Evolutionary conservation across 2,888 invertebrate species (phyloP), one percentile per base, ranked within the genome.

Genomic region (Microplitis manilae): DNA sequence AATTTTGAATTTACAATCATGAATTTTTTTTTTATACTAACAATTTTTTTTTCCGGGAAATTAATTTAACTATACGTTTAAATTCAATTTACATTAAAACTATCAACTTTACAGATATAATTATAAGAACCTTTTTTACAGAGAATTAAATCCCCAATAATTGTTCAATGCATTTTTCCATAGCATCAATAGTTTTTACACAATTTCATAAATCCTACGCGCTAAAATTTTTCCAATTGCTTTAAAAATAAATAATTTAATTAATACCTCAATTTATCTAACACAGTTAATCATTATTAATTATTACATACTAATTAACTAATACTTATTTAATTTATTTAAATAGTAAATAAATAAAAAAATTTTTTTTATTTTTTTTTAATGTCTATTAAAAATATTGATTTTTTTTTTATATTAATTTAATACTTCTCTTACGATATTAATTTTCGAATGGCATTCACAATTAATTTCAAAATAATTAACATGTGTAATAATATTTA

Each of bases 401-500:
- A 60, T 70, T 38, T n/a, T 40, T 61, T n/a, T 40, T 61, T 73
- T 73, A 30, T 73, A 59, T 72, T 61, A 76, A 76, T 71, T 73
- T 61, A 74, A 60, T 15, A 70, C 13, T 70, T 60, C 59, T 70
- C 1, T 9, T 50, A 50, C 4, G 13, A 50, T 50, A 50, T 50
- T 13, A 50, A 50, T 13, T 50, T 5, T 50, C 40, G 61, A 73
- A 79, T 69, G 70, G 50, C 38, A 67, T 8, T 65, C 20, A 60
- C 64, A 38, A 73, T 67, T 74, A 71, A 76, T 79, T 79, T 79
- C 81, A 78, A 80, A 85, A 85, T 84, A 83, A 84, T 83, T 83
- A 83, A 81, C 80, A 79, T 77, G 82, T 84, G 84, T 79, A 81
- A 83, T 77, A 79, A 82, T 83, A 80, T 81, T 79, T 67, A 77